phyloP scores from a whole-genome alignment of 2,888 invertebrate species.

The Pristionchus exspectatus region DNA sequence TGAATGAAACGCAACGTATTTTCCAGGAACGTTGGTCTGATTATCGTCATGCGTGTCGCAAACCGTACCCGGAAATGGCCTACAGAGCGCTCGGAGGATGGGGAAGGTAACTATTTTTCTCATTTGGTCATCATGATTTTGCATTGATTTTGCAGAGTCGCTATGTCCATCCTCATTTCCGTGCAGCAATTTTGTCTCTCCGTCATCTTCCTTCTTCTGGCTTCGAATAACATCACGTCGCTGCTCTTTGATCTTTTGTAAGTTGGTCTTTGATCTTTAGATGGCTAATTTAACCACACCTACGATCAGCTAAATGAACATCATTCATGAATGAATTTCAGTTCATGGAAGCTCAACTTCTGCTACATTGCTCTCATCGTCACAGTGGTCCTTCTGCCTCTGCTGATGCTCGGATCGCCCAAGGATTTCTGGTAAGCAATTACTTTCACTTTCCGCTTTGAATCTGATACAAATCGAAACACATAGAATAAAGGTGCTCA shows the following conservation, averaged over 20 bases:
- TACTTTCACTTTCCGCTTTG: neutral
- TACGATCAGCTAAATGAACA: no score
- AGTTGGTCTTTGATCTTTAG: neutral
- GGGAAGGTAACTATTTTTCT: slow-evolving; percentile 55
- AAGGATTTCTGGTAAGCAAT: slow-evolving; percentile 65
- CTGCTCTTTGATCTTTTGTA: slow-evolving; percentile 31
- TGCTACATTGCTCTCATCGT: slow-evolving; percentile 64
- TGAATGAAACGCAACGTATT: no score
- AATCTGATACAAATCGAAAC: neutral
- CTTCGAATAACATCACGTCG: slow-evolving; percentile 66
- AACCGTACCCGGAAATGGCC: slow-evolving; percentile 70
- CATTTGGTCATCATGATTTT: neutral
- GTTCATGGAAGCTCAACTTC: slow-evolving; percentile 59
- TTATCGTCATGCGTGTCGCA: slow-evolving; percentile 64
- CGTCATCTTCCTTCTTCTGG: slow-evolving; percentile 65
- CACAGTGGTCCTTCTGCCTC: slow-evolving; percentile 61
- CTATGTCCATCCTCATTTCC: slow-evolving; percentile 23
- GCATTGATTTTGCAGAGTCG: neutral
- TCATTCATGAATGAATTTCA: slow-evolving; percentile 28
- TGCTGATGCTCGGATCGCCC: slow-evolving; percentile 62
- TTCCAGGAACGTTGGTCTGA: slow-evolving; percentile 64
- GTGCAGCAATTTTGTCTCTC: slow-evolving; percentile 64
- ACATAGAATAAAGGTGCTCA: no score
- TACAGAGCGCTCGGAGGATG: slow-evolving; percentile 63
- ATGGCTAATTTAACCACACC: no score